Conservation (phyloP, 2,888 invertebrate genomes). For the Pollenia labialis region DNA sequence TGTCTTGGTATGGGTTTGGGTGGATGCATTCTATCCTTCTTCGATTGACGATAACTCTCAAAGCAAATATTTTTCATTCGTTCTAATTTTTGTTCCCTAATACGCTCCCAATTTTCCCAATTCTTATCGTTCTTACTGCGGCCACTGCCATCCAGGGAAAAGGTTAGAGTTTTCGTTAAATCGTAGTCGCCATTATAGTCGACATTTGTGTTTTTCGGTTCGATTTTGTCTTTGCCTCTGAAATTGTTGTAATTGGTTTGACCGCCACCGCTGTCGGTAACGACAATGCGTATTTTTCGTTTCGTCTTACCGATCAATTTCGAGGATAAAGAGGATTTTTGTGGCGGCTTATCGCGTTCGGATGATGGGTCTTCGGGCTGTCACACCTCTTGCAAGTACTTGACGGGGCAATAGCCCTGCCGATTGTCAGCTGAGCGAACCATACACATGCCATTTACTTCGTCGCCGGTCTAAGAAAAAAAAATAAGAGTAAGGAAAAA, state of each 20-base stretch:
- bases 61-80: slow-evolving; percentile 84
- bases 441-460: slow-evolving; percentile 96
- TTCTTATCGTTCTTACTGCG: slow-evolving; percentile 83
- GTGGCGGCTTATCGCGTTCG: slow-evolving; percentile 81
- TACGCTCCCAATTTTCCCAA: slow-evolving; percentile 84
- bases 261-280: slow-evolving; percentile 80
- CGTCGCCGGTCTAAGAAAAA: slow-evolving; percentile 89
- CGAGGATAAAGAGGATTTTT: slow-evolving; percentile 81
- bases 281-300: slow-evolving; percentile 83
- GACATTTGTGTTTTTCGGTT: slow-evolving; percentile 79
- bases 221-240: slow-evolving; percentile 62
- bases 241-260: slow-evolving; percentile 76
- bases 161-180: slow-evolving; percentile 74
- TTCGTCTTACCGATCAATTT: slow-evolving; percentile 82
- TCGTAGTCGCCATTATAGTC: slow-evolving; percentile 74
- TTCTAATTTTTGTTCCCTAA: slow-evolving; percentile 84
- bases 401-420: slow-evolving; percentile 96
- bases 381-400: slow-evolving; percentile 98
- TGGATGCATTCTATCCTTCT: slow-evolving; percentile 81
- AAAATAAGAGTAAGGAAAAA: neutral
- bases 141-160: slow-evolving; percentile 75
- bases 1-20: slow-evolving; percentile 82
- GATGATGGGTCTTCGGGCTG: slow-evolving; percentile 85
- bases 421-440: slow-evolving; percentile 96
- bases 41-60: slow-evolving; percentile 84